Percentiles rank a stretch among this genome's conserved stretches.
Conservation (phyloP, 2,113 vertebrate species). For the Cricetomys ansorgei region DNA sequence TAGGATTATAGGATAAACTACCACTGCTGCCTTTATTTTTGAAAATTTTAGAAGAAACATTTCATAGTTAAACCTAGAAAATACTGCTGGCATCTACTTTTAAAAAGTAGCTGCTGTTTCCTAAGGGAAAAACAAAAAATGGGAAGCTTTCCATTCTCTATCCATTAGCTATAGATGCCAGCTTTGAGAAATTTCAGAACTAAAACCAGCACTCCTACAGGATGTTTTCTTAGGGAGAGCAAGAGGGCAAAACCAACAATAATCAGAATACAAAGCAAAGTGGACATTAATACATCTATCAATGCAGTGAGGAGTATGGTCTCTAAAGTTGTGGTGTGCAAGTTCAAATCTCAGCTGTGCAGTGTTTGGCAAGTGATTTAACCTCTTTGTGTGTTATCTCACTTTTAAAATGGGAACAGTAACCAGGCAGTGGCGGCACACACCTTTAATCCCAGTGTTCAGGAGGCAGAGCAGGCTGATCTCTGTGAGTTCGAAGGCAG, state of each 20-base stretch:
- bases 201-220: neutral
- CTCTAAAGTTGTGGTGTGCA: neutral
- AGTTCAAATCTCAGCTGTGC: slow-evolving; percentile 49
- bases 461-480: too few species aligned
- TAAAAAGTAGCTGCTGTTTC: slow-evolving; percentile 39
- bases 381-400: neutral
- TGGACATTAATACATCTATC: slow-evolving; percentile 35
- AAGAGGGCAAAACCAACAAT: slow-evolving; percentile 43
- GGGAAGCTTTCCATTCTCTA: slow-evolving; percentile 10
- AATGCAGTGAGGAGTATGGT: slow-evolving; percentile 40
- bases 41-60: neutral
- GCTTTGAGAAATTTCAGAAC: neutral
- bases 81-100: slow-evolving; percentile 47
- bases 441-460: too few species aligned
- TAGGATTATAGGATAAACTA: neutral
- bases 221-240: slow-evolving; percentile 25
- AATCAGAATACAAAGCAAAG: slow-evolving; percentile 48
- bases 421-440: too few species aligned
- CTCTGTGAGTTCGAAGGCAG: too few species aligned
- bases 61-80: slow-evolving; percentile 54
- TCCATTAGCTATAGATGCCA: neutral
- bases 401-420: slow-evolving; percentile 16
- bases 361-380: slow-evolving; percentile 43
- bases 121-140: slow-evolving; percentile 1
- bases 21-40: neutral